Conservation (phyloP, 2,888 invertebrate genomes). For the Drosophila seclusa region DNA sequence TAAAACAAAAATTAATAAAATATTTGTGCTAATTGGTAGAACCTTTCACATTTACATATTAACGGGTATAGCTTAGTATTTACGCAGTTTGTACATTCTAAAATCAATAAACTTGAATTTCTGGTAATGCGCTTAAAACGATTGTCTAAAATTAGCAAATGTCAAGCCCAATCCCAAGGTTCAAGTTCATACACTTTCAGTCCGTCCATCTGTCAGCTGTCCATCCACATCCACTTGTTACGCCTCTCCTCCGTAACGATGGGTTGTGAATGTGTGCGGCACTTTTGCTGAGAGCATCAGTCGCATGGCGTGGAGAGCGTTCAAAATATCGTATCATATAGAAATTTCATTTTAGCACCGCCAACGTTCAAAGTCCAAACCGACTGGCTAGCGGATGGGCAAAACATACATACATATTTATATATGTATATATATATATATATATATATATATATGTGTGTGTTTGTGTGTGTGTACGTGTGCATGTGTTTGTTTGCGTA, state of each 20-base stretch:
- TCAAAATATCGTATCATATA: slow-evolving; percentile 64
- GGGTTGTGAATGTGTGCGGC: slow-evolving; percentile 1
- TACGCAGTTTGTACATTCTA: slow-evolving; percentile 31
- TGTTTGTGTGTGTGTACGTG: not conserved
- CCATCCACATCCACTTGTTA: not conserved
- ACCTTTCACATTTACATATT: slow-evolving; percentile 1
- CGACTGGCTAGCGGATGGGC: slow-evolving; percentile 38
- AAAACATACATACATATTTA: slow-evolving; percentile 24
- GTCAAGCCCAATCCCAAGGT: slow-evolving; percentile 27
- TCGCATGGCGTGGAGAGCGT: slow-evolving; percentile 48
- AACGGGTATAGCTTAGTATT: slow-evolving; percentile 16
- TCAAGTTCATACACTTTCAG: slow-evolving; percentile 43
- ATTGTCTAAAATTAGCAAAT: slow-evolving; percentile 25
- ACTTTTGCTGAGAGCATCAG: slow-evolving; percentile 12
- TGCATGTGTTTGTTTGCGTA: not conserved
- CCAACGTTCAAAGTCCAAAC: slow-evolving; percentile 69
- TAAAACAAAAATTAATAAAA: not conserved
- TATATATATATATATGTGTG: not conserved
- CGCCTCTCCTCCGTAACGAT: slow-evolving; percentile 2
- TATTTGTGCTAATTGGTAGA: slow-evolving; percentile 38
- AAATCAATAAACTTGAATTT: slow-evolving; percentile 37
- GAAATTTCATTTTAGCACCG: slow-evolving; percentile 70
- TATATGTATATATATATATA: not conserved
- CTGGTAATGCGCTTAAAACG: slow-evolving; percentile 9
- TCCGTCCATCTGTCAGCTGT: not conserved